These are phyloP conservation scores for Dascyllus trimaculatus DNA, from an alignment of 2,113 vertebrate genomes.

Conservation along the genomic window DNA sequence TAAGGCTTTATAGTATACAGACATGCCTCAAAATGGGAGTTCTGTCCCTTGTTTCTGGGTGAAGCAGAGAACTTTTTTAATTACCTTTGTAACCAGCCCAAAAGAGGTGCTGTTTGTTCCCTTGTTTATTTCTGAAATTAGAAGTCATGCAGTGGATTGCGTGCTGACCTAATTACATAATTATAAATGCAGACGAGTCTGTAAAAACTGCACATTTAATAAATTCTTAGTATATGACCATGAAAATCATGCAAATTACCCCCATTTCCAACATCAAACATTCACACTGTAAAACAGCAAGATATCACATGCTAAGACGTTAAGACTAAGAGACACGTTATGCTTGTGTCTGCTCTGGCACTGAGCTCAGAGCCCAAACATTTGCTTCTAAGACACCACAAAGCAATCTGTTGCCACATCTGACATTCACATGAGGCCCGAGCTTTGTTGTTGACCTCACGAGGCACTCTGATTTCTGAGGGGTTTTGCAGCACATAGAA, in stretches of 20 bases:
- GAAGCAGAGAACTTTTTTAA: no score
- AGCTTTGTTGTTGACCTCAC: slow-evolving; percentile 74
- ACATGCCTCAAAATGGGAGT: no score
- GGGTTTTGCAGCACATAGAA: slow-evolving; percentile 54
- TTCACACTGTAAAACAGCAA: slow-evolving; percentile 30
- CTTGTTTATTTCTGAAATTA: background rate
- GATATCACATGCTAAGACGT: slow-evolving; percentile 17
- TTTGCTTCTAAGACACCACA: slow-evolving; percentile 62
- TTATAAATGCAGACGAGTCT: background rate
- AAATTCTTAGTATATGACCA: background rate
- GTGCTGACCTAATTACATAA: background rate
- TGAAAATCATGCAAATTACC: slow-evolving; percentile 8
- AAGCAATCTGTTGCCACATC: slow-evolving; percentile 80
- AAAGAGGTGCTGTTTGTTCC: no score
- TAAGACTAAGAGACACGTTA: slow-evolving; percentile 47
- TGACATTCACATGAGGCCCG: slow-evolving; percentile 69
- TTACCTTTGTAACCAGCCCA: no score
- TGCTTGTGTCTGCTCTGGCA: slow-evolving; percentile 26
- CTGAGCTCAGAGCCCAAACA: slow-evolving; percentile 69
- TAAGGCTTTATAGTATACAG: no score
- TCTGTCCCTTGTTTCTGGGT: no score
- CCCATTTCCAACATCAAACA: slow-evolving; percentile 22
- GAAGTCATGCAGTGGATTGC: background rate
- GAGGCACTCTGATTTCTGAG: slow-evolving; percentile 56
- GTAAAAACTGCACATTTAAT: background rate